Conservation (phyloP, 1,140 invertebrate species). For the Bombus picipes region DNA sequence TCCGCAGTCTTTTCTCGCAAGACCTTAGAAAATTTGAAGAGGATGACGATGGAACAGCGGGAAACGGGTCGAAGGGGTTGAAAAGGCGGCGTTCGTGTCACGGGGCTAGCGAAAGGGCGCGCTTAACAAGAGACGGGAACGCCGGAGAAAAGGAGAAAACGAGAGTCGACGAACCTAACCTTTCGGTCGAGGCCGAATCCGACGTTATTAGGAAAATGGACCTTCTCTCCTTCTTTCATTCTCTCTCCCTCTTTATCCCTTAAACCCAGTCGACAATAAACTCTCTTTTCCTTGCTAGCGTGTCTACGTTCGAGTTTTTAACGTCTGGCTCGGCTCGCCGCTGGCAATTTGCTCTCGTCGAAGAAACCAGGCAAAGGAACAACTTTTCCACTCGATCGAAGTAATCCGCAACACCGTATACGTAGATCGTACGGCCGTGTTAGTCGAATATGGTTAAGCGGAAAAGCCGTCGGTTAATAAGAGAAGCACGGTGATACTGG, state of each 20-base stretch:
- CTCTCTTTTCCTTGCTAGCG: background rate
- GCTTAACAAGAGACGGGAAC: conserved; percentile 53
- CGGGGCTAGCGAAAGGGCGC: conserved; percentile 37
- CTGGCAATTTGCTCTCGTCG: conserved; percentile 46
- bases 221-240: conserved; percentile 18
- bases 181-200: conserved; percentile 35
- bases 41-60: background rate
- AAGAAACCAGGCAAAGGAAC: conserved; percentile 3
- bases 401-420: background rate
- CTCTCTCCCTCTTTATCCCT: conserved; percentile 24
- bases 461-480: background rate
- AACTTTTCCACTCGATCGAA: conserved; percentile 22
- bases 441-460: background rate
- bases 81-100: conserved; percentile 38
- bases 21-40: background rate
- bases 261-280: conserved; percentile 50
- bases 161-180: conserved; percentile 31
- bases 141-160: background rate
- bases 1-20: background rate
- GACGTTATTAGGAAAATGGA: conserved; percentile 72
- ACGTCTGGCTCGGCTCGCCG: conserved; percentile 46
- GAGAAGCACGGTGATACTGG: background rate
- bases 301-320: conserved; percentile 48
- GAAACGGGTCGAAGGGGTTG: background rate
- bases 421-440: background rate